These are phyloP conservation scores for Myotis pilosus DNA, from an alignment of 2,797 vertebrate genomes.

Conservation along the genomic window DNA sequence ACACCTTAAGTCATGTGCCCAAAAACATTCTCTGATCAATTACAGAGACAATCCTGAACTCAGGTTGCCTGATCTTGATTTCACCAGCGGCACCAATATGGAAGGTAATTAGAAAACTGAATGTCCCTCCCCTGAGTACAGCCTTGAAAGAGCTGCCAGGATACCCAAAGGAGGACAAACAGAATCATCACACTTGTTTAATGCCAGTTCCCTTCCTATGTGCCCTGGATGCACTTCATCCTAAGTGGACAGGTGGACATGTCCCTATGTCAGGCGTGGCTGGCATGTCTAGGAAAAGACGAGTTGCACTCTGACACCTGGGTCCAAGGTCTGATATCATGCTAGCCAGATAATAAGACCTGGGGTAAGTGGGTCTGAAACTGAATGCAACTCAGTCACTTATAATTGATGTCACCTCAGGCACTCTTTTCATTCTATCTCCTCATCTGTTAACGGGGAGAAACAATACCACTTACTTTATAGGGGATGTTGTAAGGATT, in stretches of 20 bases:
- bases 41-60: not conserved
- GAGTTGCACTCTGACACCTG: not conserved
- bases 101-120: not conserved
- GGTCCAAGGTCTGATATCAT: not conserved
- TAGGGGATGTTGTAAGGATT: not conserved
- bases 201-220: not conserved
- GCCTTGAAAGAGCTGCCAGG: not conserved
- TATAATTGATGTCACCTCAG: not conserved
- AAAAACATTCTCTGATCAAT: not conserved
- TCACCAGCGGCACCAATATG: not conserved
- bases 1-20: too few relatives aligned
- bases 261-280: rapidly evolving
- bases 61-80: not conserved
- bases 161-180: not conserved
- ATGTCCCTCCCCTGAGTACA: not conserved
- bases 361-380: not conserved
- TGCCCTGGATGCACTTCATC: not conserved
- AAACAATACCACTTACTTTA: not conserved
- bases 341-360: not conserved
- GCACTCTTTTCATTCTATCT: not conserved
- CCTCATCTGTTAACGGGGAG: not conserved
- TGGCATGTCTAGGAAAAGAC: not conserved
- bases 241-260: not conserved
- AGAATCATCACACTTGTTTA: not conserved
- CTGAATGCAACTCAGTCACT: not conserved